Evolutionary conservation across 2,797 vertebrate genomes (phyloP), one percentile per base, ranked within the genome.

Genomic region (Menidia menidia): DNA sequence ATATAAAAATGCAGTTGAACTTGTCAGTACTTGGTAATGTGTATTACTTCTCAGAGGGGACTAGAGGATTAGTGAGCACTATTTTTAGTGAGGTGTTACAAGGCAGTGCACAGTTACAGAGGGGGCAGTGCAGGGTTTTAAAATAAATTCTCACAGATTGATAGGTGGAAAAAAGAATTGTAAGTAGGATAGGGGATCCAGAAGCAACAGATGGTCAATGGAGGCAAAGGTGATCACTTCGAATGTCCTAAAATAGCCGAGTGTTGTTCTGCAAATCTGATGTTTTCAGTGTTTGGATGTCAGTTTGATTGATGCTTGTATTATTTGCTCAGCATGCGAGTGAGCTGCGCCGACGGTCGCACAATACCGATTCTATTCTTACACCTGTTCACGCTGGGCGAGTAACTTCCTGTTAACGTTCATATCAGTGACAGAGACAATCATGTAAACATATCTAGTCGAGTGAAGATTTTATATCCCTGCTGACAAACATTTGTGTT

Each of bases 21-120:
- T 66, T 56, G 45, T 76, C 53, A 53, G 15, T 71, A 70, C 61
- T 39, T 71, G 65, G 73, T 77, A 58, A 70, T 67, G 64, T 63
- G 51, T 51, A 12, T 62, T 63, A 65, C 83, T 83, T 75, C 83
- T 83, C 79, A 61, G 68, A 81, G 72, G 63, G 66, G 83, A 78
- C 84, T 73, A 53, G 74, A 52, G 84, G 91, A 88, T 90, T 89
- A 92, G 81, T 79, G 75, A 61, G 64, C 55, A 77, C 92, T 95
- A 94, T 94, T 92, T 94, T 93, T 93, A 93, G 93, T 77, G 53
- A 76, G 53, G 82, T 90, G 90, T 87, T 77, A 82, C 47, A 48
- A 80, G 80, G 81, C 67, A 71, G 76, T 82, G 87, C 88, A 86
- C 85, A 82, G 89, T 86, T 73, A 85, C 75, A 72, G 14, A 30